Conservation (phyloP, 2,888 invertebrate species). For the Pelosia muscerda region DNA sequence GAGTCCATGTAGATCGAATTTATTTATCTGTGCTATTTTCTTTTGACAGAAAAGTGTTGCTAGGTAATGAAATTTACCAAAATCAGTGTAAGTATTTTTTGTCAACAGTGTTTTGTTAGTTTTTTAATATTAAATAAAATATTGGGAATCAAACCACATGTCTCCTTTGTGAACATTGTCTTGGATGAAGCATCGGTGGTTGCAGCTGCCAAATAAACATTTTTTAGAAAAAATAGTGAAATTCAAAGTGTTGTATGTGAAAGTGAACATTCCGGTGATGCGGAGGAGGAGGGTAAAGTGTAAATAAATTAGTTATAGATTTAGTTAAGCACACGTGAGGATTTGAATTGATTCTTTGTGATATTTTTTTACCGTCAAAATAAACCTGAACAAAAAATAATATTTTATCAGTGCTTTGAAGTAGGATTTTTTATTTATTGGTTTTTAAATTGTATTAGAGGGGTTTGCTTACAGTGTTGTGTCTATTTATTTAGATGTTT, state of each 20-base stretch:
- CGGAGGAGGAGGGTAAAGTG: constrained; percentile 72
- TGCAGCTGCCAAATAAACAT: constrained; percentile 59
- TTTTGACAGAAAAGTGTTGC: constrained; percentile 13
- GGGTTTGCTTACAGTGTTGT: neutral
- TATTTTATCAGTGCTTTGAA: constrained; percentile 10
- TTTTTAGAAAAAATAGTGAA: constrained; percentile 67
- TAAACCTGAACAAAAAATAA: constrained; percentile 48
- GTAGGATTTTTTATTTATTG: constrained; percentile 12
- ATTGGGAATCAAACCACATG: constrained; percentile 33
- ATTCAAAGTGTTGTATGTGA: constrained; percentile 62
- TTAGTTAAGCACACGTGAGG: constrained; percentile 77
- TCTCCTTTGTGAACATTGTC: constrained; percentile 80
- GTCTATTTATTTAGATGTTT: too few species aligned
- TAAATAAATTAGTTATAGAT: constrained; percentile 69
- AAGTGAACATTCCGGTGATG: constrained; percentile 59
- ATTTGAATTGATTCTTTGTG: constrained; percentile 78
- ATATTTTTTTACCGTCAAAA: constrained; percentile 55
- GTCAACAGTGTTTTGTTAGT: neutral
- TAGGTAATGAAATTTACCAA: constrained; percentile 10
- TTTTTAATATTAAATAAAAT: neutral
- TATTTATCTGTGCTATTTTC: constrained; percentile 10
- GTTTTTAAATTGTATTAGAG: neutral
- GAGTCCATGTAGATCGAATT: constrained; percentile 16
- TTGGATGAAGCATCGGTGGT: constrained; percentile 79
- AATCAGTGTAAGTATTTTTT: constrained; percentile 4